Evolutionary conservation across 1,140 invertebrate genomes (phyloP), one percentile per base, ranked within the genome.

Genomic region (Catajapyx aquilonaris): DNA sequence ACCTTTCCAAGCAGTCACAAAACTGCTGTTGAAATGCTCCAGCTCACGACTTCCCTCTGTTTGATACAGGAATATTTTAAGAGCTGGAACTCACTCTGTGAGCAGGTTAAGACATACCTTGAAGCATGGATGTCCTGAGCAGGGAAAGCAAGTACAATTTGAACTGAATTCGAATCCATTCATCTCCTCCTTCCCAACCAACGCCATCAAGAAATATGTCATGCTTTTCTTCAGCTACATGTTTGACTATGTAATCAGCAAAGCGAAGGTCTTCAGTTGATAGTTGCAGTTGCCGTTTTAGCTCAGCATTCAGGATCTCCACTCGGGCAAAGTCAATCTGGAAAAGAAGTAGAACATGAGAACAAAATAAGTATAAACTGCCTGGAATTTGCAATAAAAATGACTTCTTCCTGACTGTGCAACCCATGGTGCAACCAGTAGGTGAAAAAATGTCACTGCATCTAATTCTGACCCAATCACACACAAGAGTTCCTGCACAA

Each of bases 111-210:
- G n/a, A n/a, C n/a, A 51, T 57, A 79, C 76, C 80, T 54, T 73
- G 71, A 39, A 79, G 62, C 35, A 84, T 58, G 15, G 79, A 77
- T 15, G 83, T 85, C 42, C 81, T 66, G 38, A 97, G 51, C 21
- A 97, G 60, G 45, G 83, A 84, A 39, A 93, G 62, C 28, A 95
- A 65, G 55, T 97, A 98, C 33, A 79, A 72, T 45, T 78, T 74
- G 58, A 97, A 96, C 54, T 97, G 91, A 25, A 85, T 74, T 44
- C 93, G 62, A 28, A 97, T 78, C 94, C 93, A 97, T 47, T 90
- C 80, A 52, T 93, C 85, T 19, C 83, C 81, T 13, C 87, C 87
- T 61, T 88, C 81, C 78, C 79, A 87, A 21, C 71, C 76, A 33
- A 81, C 76, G 0, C 75, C 75, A 50, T 81, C 76, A 33, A 80